These are phyloP conservation scores for Tragelaphus eurycerus DNA, from an alignment of 2,797 vertebrate genomes.

Conservation along the genomic window DNA sequence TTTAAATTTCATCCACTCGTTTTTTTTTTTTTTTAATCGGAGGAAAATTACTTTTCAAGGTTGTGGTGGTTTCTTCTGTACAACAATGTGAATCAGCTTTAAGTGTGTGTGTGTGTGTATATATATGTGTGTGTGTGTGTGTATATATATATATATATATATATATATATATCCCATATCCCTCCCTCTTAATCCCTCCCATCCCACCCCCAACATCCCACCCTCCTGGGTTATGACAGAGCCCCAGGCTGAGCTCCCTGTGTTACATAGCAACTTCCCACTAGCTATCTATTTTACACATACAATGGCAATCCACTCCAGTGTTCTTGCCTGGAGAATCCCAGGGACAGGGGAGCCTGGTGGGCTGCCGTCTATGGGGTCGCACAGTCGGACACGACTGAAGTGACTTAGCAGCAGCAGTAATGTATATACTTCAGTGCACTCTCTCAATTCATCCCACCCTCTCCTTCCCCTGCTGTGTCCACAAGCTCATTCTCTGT, in stretches of 20 bases:
- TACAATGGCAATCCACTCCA: no score
- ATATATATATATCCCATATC: not conserved
- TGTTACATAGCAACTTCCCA: not conserved
- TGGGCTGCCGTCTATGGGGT: no score
- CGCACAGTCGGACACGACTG: no score
- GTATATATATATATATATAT: not conserved
- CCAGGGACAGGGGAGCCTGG: no score
- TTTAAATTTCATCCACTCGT: not conserved
- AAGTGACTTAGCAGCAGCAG: no score
- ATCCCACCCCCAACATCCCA: not conserved
- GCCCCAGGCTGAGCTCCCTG: not conserved
- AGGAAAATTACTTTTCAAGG: not conserved
- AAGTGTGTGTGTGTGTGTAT: not conserved
- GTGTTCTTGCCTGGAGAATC: no score
- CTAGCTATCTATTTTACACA: no score
- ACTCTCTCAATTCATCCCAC: no score
- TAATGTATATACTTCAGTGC: no score
- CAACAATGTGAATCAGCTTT: not conserved
- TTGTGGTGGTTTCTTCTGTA: not conserved
- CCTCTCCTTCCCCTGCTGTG: no score
- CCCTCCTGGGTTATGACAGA: not conserved
- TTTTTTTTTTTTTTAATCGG: not conserved
- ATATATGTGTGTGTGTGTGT: not conserved
- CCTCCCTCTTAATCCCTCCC: not conserved
- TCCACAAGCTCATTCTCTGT: no score